These are phyloP conservation scores for Danio rerio DNA, from an alignment of 2,113 vertebrate species.

Conservation along the genomic window GRCz12tu NC_133198.1:10173501-10174000, in stretches of 20 bases:
- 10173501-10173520: background rate
- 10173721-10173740: conserved; percentile 2
- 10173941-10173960: conserved; percentile 20
- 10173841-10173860: conserved; percentile 19
- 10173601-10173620: no score
- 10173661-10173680: background rate
- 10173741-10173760: conserved; percentile 49
- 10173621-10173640: background rate
- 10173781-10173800: conserved; percentile 44
- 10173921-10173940: conserved; percentile 30
- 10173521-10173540: background rate
- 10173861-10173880: conserved; percentile 28
- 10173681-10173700: background rate
- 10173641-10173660: background rate
- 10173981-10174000: conserved; percentile 26
- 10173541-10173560: no score
- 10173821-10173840: conserved; percentile 10
- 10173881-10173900: conserved; percentile 16
- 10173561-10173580: no score
- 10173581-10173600: no score
- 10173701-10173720: background rate
- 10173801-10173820: conserved; percentile 37
- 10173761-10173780: conserved; percentile 34
- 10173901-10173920: conserved; percentile 21
- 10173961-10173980: conserved; percentile 36